Conservation (phyloP, 1,140 invertebrate genomes). For the Ceratosolen solmsi region DNA sequence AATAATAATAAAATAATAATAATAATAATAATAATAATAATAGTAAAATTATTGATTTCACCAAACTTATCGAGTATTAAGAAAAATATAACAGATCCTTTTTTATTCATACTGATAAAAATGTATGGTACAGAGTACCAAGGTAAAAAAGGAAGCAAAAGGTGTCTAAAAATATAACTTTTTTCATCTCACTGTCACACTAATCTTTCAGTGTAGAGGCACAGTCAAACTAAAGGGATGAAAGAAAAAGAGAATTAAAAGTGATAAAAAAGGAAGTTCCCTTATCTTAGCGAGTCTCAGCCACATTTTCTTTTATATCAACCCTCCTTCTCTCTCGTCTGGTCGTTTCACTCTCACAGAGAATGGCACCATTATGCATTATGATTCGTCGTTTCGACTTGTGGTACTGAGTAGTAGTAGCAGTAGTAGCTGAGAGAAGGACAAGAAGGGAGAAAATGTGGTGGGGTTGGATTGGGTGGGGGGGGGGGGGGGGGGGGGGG, state of each 20-base stretch:
- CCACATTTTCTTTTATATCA: constrained; percentile 21
- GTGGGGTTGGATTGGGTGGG: too few species aligned
- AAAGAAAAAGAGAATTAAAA: constrained; percentile 16
- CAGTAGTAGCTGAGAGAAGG: constrained; percentile 15
- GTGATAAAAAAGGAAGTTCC: not conserved
- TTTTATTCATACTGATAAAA: too few species aligned
- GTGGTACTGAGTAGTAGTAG: not conserved
- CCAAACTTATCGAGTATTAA: too few species aligned
- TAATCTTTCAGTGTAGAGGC: not conserved
- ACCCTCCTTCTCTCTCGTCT: constrained; percentile 11
- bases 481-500: not conserved
- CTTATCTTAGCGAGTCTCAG: not conserved
- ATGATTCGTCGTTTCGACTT: constrained; percentile 43
- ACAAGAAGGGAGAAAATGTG: not conserved
- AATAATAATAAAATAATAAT: too few species aligned
- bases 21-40: too few species aligned
- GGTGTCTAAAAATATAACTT: not conserved
- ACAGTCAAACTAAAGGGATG: constrained; percentile 2
- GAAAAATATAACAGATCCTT: too few species aligned
- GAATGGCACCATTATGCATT: constrained; percentile 55
- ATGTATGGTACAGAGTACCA: too few species aligned
- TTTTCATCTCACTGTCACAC: not conserved
- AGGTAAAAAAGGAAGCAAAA: too few species aligned
- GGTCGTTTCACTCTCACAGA: constrained; percentile 31
- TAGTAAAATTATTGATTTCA: too few species aligned